Evolutionary conservation across 2,113 vertebrate genomes (phyloP).

Genomic region (Dipodomys spectabilis): DNA sequence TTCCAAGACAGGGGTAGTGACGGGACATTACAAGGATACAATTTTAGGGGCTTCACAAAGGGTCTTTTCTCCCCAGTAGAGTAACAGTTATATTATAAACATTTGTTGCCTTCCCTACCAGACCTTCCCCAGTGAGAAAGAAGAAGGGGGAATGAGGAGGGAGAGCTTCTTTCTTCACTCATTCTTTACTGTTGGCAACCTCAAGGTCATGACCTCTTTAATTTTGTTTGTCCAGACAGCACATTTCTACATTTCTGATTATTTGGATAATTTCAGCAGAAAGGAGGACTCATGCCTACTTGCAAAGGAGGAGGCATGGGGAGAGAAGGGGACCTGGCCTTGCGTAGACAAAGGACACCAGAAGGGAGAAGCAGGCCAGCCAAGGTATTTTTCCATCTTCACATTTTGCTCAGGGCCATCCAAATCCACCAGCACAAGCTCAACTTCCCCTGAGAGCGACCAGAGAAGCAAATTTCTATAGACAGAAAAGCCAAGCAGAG

Average conservation of each 20-base stretch:
- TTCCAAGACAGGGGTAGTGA: rapidly evolving
- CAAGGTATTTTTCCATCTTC: slow-evolving; percentile 74
- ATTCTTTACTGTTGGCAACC: neutral
- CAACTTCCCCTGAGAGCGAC: slow-evolving; percentile 51
- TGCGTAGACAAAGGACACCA: slow-evolving; percentile 76
- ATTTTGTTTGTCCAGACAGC: neutral
- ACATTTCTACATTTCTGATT: slow-evolving; percentile 21
- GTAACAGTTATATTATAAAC: neutral
- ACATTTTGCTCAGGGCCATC: slow-evolving; percentile 67
- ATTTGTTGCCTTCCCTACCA: neutral
- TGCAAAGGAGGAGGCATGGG: no score
- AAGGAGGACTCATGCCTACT: neutral
- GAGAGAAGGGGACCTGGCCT: neutral
- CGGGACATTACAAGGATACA: neutral
- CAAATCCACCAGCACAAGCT: slow-evolving; percentile 38
- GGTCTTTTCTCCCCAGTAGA: neutral
- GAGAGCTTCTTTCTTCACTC: neutral
- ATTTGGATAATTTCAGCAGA: slow-evolving; percentile 48
- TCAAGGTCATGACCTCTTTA: neutral
- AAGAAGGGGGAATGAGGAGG: neutral
- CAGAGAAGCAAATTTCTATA: slow-evolving; percentile 65
- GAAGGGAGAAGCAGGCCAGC: slow-evolving; percentile 34
- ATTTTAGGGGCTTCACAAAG: neutral
- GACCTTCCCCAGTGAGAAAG: neutral
- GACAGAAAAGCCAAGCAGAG: slow-evolving; percentile 61